Evolutionary conservation across 1,140 invertebrate genomes (phyloP), one percentile per base, ranked within the genome.

Genomic region (Drosophila watanabei): DNA sequence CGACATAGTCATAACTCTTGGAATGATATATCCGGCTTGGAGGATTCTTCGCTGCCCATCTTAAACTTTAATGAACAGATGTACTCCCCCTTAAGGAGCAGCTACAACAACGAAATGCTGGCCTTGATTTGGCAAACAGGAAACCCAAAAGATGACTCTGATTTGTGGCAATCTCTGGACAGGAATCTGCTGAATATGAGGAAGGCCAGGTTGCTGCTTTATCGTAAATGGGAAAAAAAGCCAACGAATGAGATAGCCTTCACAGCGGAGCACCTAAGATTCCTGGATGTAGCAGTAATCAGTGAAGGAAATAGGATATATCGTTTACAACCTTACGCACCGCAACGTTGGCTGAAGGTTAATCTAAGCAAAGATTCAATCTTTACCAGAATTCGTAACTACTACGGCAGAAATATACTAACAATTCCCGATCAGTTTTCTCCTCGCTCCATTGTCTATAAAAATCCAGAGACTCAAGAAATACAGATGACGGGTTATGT

Each of bases 381-480:
- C n/a, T 90, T 71, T 2, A 5, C 13, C 5, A 49, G 24, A 18
- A 33, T 75, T 35, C 13, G 52, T 2, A 68, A 90, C 46, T 90
- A 46, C 39, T 20, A 75, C 1, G 57, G 59, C 20, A 48, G 13
- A 28, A 13, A 45, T 11, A 57, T 75, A 2, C 6, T 41, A 0
- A 86, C 71, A 0, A n/a, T 90, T 5, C 79, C 87, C 11, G 86
- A 90, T 75, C 86, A 90, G 20, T 37, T 66, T 13, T 2, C 66
- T 11, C 77, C 82, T 1, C 35, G 56, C 2, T 82, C 86, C 4
- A 20, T 90, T 24, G 56, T 70, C 10, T 90, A 77, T 46, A n/a
- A 9, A 0, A 45, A 90, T 28, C 10, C 39, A 8, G 18, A 46
- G 4, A 82, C 58, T 0, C n/a, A n/a, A 39, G 43, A 6, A 0